Evolutionary conservation across 2,888 invertebrate species (phyloP).

Genomic region (Timandra comae): DNA sequence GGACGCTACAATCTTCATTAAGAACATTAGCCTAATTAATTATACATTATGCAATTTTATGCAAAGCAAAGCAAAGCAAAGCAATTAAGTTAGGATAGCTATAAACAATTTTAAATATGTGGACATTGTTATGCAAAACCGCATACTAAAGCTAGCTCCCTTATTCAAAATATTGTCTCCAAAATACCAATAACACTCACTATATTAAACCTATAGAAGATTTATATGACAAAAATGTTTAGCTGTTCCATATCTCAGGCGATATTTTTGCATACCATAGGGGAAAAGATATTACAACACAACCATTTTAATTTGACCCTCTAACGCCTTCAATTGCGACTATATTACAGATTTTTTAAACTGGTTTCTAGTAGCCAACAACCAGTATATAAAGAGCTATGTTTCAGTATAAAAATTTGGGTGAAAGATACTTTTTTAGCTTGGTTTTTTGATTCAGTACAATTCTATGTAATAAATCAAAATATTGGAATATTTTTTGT

Average conservation of each 20-base stretch:
- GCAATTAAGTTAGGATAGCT: too few relatives aligned
- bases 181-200: slow-evolving; percentile 51
- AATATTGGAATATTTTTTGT: slow-evolving; percentile 67
- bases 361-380: not conserved
- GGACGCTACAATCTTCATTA: too few relatives aligned
- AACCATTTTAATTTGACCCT: too few relatives aligned
- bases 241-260: slow-evolving; percentile 43
- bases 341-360: not conserved
- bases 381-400: not conserved
- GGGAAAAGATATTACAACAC: slow-evolving; percentile 33
- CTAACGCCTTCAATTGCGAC: not conserved
- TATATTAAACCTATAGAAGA: slow-evolving; percentile 68
- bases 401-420: not conserved
- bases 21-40: too few relatives aligned
- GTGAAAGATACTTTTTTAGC: slow-evolving; percentile 15
- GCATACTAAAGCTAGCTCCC: too few relatives aligned
- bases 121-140: too few relatives aligned
- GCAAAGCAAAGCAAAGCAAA: too few relatives aligned
- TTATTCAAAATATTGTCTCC: slow-evolving; percentile 1
- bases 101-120: too few relatives aligned
- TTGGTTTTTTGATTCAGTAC: slow-evolving; percentile 16
- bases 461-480: slow-evolving; percentile 54
- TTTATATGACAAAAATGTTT: slow-evolving; percentile 62
- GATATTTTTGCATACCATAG: slow-evolving; percentile 70
- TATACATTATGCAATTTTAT: too few relatives aligned